Percentiles rank a stretch among this genome's conserved stretches.
Conservation (phyloP, 2,888 invertebrate genomes). For the Seira sanloemensis region DNA sequence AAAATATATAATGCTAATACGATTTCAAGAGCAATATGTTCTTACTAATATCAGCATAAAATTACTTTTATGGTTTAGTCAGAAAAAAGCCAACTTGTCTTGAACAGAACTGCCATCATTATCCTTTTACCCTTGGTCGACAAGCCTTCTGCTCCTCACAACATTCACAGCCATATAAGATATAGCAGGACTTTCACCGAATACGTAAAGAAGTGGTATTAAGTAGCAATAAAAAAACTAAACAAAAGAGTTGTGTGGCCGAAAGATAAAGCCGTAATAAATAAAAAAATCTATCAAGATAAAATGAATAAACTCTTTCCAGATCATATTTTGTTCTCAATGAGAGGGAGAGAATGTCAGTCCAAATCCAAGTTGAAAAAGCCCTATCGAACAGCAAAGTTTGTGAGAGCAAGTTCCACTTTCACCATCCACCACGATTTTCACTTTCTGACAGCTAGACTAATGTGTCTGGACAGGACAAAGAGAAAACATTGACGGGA, state of each 20-base stretch:
- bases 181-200: neutral
- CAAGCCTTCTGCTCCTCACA: neutral
- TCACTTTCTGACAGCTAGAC: slow-evolving; percentile 39
- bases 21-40: slow-evolving; percentile 43
- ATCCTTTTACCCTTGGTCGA: neutral
- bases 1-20: slow-evolving; percentile 28
- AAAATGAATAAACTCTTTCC: neutral
- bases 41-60: neutral
- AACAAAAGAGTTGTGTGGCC: neutral
- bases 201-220: neutral
- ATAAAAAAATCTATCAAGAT: neutral
- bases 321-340: neutral
- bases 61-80: neutral
- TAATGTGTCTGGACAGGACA: slow-evolving; percentile 42
- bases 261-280: neutral
- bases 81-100: neutral
- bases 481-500: neutral
- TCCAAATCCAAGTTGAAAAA: too few species aligned
- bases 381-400: too few species aligned
- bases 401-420: too few species aligned
- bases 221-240: neutral
- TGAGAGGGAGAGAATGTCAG: neutral
- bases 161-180: neutral
- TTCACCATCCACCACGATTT: neutral
- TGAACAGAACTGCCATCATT: neutral